phyloP scores from a whole-genome alignment of 1,140 invertebrate genomes.

The Drosophila parabipectinata region DNA sequence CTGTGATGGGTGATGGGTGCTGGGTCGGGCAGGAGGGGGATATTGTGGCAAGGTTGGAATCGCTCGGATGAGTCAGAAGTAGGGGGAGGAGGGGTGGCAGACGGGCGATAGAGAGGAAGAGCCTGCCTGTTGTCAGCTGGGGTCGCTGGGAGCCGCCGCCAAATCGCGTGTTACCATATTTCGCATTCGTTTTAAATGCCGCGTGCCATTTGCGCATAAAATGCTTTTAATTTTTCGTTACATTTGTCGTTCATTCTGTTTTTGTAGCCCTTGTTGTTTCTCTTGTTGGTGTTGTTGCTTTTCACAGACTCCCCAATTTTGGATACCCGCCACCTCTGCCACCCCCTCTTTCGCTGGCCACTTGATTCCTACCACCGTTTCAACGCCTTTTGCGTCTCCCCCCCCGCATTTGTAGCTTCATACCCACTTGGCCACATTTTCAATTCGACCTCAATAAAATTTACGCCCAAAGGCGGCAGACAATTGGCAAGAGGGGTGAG shows the following conservation, averaged over 20 bases:
- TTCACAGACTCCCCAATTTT: slow-evolving; percentile 10
- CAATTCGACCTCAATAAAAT: slow-evolving; percentile 82
- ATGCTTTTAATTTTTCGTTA: slow-evolving; percentile 79
- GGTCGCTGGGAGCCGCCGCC: slow-evolving; percentile 40
- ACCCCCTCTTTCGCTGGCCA: background rate
- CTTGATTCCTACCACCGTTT: background rate
- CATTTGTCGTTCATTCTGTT: slow-evolving; percentile 54
- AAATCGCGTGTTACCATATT: slow-evolving; percentile 80
- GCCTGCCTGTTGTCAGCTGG: slow-evolving; percentile 27
- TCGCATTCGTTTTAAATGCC: slow-evolving; percentile 77
- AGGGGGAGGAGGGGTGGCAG: background rate
- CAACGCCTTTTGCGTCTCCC: background rate
- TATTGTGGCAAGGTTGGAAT: background rate
- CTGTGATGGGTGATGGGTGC: slow-evolving; percentile 20
- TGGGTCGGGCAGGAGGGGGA: background rate
- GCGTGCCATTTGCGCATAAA: slow-evolving; percentile 77
- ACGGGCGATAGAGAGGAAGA: background rate
- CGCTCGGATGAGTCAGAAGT: background rate
- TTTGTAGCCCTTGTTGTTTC: background rate
- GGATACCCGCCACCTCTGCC: background rate
- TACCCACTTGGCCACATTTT: slow-evolving; percentile 71
- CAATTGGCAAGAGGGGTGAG: background rate
- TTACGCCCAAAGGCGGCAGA: slow-evolving; percentile 44
- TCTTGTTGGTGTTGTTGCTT: slow-evolving; percentile 5
- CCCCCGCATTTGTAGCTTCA: background rate